These are phyloP conservation scores for Andricus quercusramuli DNA, from an alignment of 2,888 invertebrate species.

Conservation along the genomic window DNA sequence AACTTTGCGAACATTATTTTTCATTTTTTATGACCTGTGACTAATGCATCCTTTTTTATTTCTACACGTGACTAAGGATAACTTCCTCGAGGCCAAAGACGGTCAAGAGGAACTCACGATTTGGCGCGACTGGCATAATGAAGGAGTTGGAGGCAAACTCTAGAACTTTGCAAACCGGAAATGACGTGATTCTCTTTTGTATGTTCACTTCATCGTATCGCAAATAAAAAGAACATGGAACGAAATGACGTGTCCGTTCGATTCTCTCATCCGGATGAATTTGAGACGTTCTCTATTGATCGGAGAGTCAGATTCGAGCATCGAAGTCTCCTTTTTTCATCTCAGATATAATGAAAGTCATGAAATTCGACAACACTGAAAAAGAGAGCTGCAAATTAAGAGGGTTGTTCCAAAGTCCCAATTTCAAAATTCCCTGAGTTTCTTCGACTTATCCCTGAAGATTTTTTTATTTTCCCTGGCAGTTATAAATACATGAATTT, in stretches of 20 bases:
- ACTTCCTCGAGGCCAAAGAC: slow-evolving; percentile 28
- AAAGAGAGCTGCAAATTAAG: not conserved
- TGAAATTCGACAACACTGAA: not conserved
- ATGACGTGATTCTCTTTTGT: slow-evolving; percentile 8
- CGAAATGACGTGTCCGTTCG: slow-evolving; percentile 56
- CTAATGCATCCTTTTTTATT: slow-evolving; percentile 45
- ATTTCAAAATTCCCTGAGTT: too few relatives aligned
- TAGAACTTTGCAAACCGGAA: slow-evolving; percentile 32
- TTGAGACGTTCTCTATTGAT: slow-evolving; percentile 16
- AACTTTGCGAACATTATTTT: not conserved
- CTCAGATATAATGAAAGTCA: not conserved
- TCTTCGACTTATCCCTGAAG: too few relatives aligned
- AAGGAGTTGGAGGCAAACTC: slow-evolving; percentile 23
- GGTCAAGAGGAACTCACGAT: slow-evolving; percentile 52
- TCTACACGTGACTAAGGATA: slow-evolving; percentile 54
- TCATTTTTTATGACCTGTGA: not conserved
- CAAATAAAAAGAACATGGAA: slow-evolving; percentile 39
- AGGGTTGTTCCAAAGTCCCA: too few relatives aligned
- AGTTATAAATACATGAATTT: too few relatives aligned
- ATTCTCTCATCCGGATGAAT: slow-evolving; percentile 36
- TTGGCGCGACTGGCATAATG: slow-evolving; percentile 53
- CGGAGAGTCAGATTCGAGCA: slow-evolving; percentile 33
- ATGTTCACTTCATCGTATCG: slow-evolving; percentile 6
- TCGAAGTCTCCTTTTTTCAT: slow-evolving; percentile 51
- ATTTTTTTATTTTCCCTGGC: too few relatives aligned